phyloP scores from a whole-genome alignment of 2,797 vertebrate species.

The Lagorchestes hirsutus region DNA sequence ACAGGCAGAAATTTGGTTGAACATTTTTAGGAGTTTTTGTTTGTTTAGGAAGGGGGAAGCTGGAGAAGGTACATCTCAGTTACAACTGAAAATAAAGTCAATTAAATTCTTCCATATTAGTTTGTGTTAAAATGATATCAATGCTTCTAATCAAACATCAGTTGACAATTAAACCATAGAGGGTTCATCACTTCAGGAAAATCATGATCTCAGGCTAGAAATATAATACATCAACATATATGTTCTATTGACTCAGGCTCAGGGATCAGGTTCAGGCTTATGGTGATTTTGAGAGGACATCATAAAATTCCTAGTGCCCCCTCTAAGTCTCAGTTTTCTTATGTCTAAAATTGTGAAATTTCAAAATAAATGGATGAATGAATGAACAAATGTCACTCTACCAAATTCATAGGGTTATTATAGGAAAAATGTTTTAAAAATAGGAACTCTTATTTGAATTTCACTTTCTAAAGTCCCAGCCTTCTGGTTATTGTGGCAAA shows the following conservation, averaged over 20 bases:
- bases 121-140: not conserved
- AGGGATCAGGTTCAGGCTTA: not conserved
- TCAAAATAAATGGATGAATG: too few species aligned
- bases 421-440: not conserved
- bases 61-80: not conserved
- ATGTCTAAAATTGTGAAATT: not conserved
- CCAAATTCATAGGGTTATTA: not conserved
- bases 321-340: not conserved
- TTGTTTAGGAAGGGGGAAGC: not conserved
- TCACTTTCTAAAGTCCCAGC: not conserved
- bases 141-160: not conserved
- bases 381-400: too few species aligned
- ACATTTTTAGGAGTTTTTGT: not conserved
- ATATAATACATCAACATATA: not conserved
- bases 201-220: not conserved
- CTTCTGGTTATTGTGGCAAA: not conserved
- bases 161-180: not conserved
- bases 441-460: not conserved
- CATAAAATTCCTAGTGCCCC: not conserved
- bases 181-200: not conserved
- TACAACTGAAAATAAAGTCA: not conserved
- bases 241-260: not conserved
- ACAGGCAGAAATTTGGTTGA: not conserved
- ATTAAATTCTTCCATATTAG: not conserved
- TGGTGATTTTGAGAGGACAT: not conserved